Evolutionary conservation across 2,888 invertebrate genomes (phyloP), one percentile per base, ranked within the genome.

Genomic region (Drosophila buzzatii): DNA sequence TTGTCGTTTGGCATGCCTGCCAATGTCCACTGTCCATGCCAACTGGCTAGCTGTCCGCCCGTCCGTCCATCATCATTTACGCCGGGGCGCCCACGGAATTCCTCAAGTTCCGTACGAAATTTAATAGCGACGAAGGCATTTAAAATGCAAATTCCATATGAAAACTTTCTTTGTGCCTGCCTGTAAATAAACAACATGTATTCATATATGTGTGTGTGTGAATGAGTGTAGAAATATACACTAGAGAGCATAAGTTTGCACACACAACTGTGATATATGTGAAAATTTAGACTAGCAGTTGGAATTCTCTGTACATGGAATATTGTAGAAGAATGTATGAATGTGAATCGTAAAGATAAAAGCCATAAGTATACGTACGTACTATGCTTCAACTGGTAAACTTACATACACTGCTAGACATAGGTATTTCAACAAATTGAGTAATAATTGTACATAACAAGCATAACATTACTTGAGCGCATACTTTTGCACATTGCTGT

Each of bases 121-220:
- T 20, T 51, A 51, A 51, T 51, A 51, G 49, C 49, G n/a, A 33
- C 12, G 41, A 41, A 55, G 60, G 42, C 75, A 51, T 33, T 39
- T 73, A 63, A 57, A 73, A 67, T 51, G 47, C 57, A 64, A 67
- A 73, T 78, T 59, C 37, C 57, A 67, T 44, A 63, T 27, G 51
- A 49, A 78, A 51, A 61, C 49, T 64, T 70, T 70, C 59, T 35
- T 53, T 76, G 27, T 20, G 42, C 23, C 39, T 20, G 42, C 23
- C 39, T 18, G 23, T 23, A 47, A 47, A 33, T 42, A 77, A 27
- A 57, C 44, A 49, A 33, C 20, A 67, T 16, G 12, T 14, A 8
- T 20, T 33, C 7, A 33, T 31, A 33, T 27, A 10, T 27, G 27
- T 23, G 3, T 33, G 23, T 33, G 53, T 39, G 6, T 39, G 27